Evolutionary conservation across 2,888 invertebrate genomes (phyloP).

Genomic region (Cephus runcator): DNA sequence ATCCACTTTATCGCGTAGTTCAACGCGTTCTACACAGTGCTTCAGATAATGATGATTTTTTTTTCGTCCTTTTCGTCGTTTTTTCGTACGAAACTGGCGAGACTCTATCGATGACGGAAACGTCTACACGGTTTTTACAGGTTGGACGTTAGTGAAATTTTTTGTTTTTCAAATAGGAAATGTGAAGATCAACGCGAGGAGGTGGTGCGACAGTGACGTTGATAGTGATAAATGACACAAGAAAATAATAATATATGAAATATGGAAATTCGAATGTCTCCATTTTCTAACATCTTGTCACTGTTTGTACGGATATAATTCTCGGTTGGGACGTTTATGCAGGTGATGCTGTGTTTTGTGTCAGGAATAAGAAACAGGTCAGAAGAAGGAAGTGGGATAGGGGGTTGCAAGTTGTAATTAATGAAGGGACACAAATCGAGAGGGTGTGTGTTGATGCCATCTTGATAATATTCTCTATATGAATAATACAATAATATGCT

Average conservation of each 20-base stretch:
- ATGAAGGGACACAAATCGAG: neutral
- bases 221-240: neutral
- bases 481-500: neutral
- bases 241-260: neutral
- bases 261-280: neutral
- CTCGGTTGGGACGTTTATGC: neutral
- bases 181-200: neutral
- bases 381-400: neutral
- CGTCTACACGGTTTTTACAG: neutral
- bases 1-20: slow-evolving; percentile 25
- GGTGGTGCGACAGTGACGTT: neutral
- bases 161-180: neutral
- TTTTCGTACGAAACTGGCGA: neutral
- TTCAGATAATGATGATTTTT: neutral
- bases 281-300: neutral
- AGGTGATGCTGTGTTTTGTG: neutral
- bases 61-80: neutral
- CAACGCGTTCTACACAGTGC: neutral
- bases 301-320: neutral
- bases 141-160: neutral
- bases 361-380: neutral
- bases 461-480: neutral
- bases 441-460: neutral
- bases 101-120: neutral
- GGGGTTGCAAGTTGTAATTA: neutral